A percentile compares a stretch with the other conserved stretches of the same genome.
Conservation (phyloP, 2,797 vertebrate species). For the Gymnothorax javanicus region DNA sequence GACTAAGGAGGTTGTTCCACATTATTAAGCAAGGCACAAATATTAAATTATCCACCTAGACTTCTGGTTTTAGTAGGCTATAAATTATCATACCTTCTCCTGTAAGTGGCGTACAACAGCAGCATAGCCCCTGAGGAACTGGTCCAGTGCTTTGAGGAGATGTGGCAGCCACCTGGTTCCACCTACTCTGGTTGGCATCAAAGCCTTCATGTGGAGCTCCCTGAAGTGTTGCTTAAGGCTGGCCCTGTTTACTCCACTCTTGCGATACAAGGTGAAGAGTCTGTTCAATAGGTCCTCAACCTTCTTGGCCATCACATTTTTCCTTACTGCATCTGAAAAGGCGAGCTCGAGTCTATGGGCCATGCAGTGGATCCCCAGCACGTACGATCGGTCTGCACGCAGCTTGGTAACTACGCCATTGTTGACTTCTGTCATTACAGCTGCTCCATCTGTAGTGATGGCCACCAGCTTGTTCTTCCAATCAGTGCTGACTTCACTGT, state of each 20-base stretch:
- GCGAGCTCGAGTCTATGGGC: constrained; percentile 16
- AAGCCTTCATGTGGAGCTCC: constrained; percentile 26
- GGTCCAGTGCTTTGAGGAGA: constrained; percentile 30
- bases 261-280: constrained; percentile 13
- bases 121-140: constrained; percentile 27
- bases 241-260: constrained; percentile 29
- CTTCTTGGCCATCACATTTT: constrained; percentile 15
- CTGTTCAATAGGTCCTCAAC: constrained; percentile 29
- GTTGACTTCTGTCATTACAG: constrained; percentile 25
- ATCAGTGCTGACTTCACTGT: constrained; percentile 28
- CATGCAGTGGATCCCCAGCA: constrained; percentile 26
- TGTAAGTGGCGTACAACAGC: constrained; percentile 20
- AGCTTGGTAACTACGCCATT: constrained; percentile 23
- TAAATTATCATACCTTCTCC: constrained; percentile 21
- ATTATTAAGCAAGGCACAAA: too few relatives aligned
- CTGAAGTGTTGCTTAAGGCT: constrained; percentile 4
- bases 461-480: constrained; percentile 15
- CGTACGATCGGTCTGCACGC: constrained; percentile 11
- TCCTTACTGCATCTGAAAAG: not conserved
- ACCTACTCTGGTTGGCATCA: constrained; percentile 35
- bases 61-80: constrained; percentile 12
- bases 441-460: not conserved
- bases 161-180: constrained; percentile 32
- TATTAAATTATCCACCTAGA: not conserved
- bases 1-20: too few relatives aligned